Evolutionary conservation across 2,797 vertebrate genomes (phyloP).

Genomic region (Helostoma temminkii): DNA sequence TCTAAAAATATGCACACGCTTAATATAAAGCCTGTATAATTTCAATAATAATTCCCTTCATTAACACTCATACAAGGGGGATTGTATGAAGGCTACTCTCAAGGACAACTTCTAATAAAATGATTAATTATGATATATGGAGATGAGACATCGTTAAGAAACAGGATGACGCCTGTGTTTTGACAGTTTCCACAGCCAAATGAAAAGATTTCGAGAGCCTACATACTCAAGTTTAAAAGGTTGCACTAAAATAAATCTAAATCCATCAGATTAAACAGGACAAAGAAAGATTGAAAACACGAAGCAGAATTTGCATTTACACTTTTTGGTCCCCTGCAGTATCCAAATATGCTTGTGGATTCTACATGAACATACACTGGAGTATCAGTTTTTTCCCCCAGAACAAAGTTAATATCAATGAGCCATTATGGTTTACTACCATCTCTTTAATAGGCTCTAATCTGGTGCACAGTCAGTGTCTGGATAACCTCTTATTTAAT

Average conservation of each 20-base stretch:
- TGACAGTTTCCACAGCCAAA: constrained; percentile 3
- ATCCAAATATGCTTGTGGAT: neutral
- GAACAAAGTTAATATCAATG: neutral
- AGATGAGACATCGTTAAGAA: neutral
- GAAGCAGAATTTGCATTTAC: neutral
- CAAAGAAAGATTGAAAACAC: constrained; percentile 1
- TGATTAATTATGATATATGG: neutral
- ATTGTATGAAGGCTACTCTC: neutral
- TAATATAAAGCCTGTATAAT: constrained; percentile 6
- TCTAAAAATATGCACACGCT: constrained; percentile 29
- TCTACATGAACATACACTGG: neutral
- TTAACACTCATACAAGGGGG: neutral
- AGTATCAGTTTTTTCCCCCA: neutral
- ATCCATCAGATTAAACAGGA: neutral
- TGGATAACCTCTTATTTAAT: neutral
- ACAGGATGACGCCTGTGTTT: neutral
- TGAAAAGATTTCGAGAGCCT: neutral
- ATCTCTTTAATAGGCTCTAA: neutral
- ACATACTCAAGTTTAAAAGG: neutral
- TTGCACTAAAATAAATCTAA: neutral
- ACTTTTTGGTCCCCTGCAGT: neutral
- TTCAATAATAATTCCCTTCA: neutral
- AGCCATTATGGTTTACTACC: neutral
- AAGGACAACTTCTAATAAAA: neutral
- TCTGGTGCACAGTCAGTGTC: neutral